Base-by-base conservation (phyloP, 2,113 vertebrate species). In the Chrysochloris asiatica region DNA sequence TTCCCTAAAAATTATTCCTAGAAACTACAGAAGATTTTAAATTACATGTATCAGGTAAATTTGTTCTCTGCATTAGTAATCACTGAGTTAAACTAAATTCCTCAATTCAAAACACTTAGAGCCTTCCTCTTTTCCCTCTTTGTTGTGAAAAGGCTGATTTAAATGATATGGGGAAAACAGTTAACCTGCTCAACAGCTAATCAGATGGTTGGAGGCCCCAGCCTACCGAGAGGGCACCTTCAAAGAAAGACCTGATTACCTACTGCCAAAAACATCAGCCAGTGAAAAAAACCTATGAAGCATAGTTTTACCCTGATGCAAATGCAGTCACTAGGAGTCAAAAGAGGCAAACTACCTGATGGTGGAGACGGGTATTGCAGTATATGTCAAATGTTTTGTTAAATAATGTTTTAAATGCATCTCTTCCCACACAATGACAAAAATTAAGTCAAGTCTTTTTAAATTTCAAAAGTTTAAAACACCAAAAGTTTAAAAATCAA, bases 391-490 rank as follows among this genome's bases (percentile, higher is more conserved):
- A 10, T n/a, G n/a, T n/a, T n/a, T n/a, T 63, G 24, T 88, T 76
- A 84, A 38, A 26, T 69, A 69, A 77, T n/a, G 47, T 79, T 71
- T 33, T 78, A 77, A 73, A 24, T 83, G 7, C 52, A 63, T 71
- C 83, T 87, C 45, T 73, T 80, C 50, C 80, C 26, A 19, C 54
- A 56, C 54, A 19, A 56, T n/a, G n/a, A 56, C 54, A 56, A 56
- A 56, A 56, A 56, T 16, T 56, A 28, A 61, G 59, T 4, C 47
- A 78, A 76, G 47, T 86, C 28, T 85, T 28, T 28, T 85, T 30
- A 88, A 91, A 86, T 76, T 56, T 89, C 33, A 91, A 88, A 28
- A 61, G 54, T 33, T 83, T 90, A 80, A 88, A 84, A 80, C 6
- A 5, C 65, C 67, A 50, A 61, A 86, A 71, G n/a, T 75, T 65